phyloP scores from a whole-genome alignment of 1,140 invertebrate species.

The Fopius arisanus region DNA sequence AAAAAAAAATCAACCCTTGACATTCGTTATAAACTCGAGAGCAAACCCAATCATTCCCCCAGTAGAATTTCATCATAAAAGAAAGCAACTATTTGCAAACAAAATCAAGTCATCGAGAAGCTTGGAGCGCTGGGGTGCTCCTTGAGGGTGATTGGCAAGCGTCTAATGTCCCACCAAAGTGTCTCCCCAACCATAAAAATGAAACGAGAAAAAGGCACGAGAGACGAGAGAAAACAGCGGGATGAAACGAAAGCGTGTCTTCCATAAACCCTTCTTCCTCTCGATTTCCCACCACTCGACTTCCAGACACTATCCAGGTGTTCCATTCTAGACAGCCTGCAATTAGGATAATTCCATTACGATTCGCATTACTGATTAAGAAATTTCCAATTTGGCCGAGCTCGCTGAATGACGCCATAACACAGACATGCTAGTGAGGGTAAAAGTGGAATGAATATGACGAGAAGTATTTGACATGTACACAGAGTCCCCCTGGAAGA shows the following conservation, averaged over 20 bases:
- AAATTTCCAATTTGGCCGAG: constrained; percentile 38
- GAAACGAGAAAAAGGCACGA: constrained; percentile 29
- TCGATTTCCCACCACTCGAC: not conserved
- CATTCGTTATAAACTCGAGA: too few relatives aligned
- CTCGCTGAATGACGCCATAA: not conserved
- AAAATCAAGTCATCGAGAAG: constrained; percentile 9
- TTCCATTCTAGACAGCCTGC: not conserved
- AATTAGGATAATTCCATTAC: constrained; percentile 6
- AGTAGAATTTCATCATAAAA: not conserved
- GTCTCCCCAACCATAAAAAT: constrained; percentile 31
- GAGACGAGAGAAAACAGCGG: not conserved
- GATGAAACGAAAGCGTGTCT: not conserved
- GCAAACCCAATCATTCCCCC: not conserved
- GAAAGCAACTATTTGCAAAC: not conserved
- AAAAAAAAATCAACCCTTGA: too few relatives aligned
- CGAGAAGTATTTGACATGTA: not conserved
- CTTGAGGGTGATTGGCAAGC: constrained; percentile 34
- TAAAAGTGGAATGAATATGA: not conserved
- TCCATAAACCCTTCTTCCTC: not conserved
- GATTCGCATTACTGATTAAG: constrained; percentile 36
- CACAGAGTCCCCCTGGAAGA: not conserved
- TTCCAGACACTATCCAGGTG: not conserved
- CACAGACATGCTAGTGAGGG: not conserved
- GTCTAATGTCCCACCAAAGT: constrained; percentile 33
- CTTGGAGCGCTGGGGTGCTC: not conserved